Evolutionary conservation across 2,888 invertebrate species (phyloP).

Genomic region (Entomobrya proxima): DNA sequence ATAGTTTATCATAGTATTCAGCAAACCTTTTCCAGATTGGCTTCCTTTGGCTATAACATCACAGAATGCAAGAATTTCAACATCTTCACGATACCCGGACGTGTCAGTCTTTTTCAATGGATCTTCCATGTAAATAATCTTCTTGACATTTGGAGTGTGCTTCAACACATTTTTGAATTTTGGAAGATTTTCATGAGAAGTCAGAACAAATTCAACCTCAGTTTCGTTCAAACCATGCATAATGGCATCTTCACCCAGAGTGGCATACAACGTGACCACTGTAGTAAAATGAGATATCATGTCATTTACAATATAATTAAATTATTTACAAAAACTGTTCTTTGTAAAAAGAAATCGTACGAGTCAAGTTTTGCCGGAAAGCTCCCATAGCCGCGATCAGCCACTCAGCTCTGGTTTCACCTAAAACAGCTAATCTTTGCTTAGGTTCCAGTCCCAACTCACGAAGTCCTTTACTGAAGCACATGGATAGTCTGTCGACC

Average conservation of each 20-base stretch:
- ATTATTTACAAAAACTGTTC: background rate
- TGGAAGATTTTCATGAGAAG: conserved; percentile 92
- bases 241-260: conserved; percentile 96
- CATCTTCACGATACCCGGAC: conserved; percentile 85
- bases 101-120: conserved; percentile 86
- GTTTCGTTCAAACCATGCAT: conserved; percentile 98
- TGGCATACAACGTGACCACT: conserved; percentile 98
- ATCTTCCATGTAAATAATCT: conserved; percentile 92
- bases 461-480: conserved; percentile 91
- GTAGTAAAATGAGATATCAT: too few relatives aligned
- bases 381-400: conserved; percentile 96
- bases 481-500: conserved; percentile 84
- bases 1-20: too few relatives aligned
- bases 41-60: conserved; percentile 83
- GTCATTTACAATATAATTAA: background rate
- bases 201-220: conserved; percentile 94
- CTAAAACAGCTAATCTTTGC: conserved; percentile 92
- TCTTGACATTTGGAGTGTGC: conserved; percentile 86
- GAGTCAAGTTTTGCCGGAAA: conserved; percentile 93
- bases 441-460: conserved; percentile 86
- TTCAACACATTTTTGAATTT: conserved; percentile 89
- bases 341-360: background rate
- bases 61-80: conserved; percentile 86
- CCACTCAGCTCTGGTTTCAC: conserved; percentile 99
- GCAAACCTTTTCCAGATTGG: conserved; percentile 69